Evolutionary conservation across 2,113 vertebrate genomes (phyloP).

Genomic region (Lucifuga dentata): DNA sequence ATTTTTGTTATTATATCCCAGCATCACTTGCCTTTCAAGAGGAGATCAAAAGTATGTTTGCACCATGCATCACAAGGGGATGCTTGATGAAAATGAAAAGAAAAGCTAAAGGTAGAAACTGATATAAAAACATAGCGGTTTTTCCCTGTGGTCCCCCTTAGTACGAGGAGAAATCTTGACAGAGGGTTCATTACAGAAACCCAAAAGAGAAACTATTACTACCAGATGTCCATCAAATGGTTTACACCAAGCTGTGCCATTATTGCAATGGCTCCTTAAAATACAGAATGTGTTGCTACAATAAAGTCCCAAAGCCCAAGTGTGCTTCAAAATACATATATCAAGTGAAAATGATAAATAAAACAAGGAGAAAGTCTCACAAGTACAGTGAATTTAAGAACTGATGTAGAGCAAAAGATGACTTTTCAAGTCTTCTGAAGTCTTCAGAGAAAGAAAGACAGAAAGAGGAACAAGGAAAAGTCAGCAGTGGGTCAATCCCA

Average conservation of each 20-base stretch:
- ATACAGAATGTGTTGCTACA: no score
- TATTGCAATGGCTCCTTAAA: no score
- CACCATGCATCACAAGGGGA: background rate
- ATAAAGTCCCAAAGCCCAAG: no score
- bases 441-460: constrained; percentile 41
- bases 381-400: no score
- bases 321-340: no score
- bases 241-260: no score
- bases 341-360: no score
- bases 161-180: constrained; percentile 19
- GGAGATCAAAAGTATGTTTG: background rate
- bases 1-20: constrained; percentile 1
- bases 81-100: background rate
- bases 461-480: constrained; percentile 24
- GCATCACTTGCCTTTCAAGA: constrained; percentile 24
- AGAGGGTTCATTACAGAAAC: background rate
- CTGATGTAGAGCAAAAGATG: no score
- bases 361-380: no score
- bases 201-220: constrained; percentile 21
- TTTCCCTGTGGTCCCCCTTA: background rate
- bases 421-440: constrained; percentile 43
- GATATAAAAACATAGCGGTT: background rate
- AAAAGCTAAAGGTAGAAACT: background rate
- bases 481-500: constrained; percentile 61
- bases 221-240: background rate